A percentile compares a stretch with the other conserved stretches of the same genome.
Conservation (phyloP, 2,113 vertebrate genomes). For the Nothocercus nigrocapillus region DNA sequence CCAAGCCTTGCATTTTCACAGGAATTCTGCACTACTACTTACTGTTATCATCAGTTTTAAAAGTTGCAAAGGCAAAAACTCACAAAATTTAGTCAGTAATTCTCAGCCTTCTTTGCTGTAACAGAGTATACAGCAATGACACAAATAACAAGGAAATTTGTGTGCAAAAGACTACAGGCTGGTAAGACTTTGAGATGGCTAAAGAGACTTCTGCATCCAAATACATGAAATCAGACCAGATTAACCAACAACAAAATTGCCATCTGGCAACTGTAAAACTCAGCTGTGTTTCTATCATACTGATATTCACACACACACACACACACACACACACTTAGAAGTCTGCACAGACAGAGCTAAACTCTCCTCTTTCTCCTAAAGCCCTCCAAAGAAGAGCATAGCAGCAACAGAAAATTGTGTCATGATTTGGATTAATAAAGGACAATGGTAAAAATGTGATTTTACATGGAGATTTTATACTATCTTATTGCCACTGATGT, state of each 20-base stretch:
- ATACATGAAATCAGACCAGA: background rate
- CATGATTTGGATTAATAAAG: background rate
- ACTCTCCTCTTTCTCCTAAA: background rate
- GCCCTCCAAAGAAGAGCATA: background rate
- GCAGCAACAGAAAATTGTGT: background rate
- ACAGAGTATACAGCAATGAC: no score
- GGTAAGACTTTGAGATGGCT: background rate
- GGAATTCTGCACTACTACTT: background rate
- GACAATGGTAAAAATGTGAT: background rate
- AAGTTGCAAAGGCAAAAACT: background rate
- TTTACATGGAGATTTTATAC: background rate
- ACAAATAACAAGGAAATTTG: background rate
- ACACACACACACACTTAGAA: background rate
- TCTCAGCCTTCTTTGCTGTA: background rate
- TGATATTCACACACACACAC: rapidly evolving
- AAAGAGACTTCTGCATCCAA: background rate
- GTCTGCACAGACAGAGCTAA: background rate
- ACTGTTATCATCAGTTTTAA: background rate
- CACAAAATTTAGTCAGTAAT: background rate
- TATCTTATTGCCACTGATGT: background rate
- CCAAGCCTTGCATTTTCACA: background rate
- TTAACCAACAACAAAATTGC: background rate
- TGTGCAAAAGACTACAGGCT: background rate
- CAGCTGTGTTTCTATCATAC: background rate
- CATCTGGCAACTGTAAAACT: constrained; percentile 8